Percentiles rank a stretch among this genome's conserved stretches.
Conservation (phyloP, 2,797 vertebrate species). For the Tapera naevia region DNA sequence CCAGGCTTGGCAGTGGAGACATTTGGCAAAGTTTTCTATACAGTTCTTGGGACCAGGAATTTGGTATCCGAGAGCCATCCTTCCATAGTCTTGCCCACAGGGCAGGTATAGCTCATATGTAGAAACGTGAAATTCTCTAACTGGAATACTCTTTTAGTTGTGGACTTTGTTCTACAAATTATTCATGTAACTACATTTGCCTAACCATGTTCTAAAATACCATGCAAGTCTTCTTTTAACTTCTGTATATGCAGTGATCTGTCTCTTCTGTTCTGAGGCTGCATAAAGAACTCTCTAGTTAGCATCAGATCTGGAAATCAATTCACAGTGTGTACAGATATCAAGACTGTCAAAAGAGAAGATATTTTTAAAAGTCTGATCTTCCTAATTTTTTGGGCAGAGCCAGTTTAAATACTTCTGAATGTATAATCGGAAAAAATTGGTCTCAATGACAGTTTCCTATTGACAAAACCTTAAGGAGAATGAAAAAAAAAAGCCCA, state of each 20-base stretch:
- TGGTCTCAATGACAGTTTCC: not conserved
- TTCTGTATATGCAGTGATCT: not conserved
- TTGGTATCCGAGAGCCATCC: not conserved
- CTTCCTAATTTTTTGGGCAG: conserved; percentile 1
- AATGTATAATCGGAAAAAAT: not conserved
- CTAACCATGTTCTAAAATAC: not conserved
- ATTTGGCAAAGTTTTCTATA: not conserved
- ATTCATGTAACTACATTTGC: not conserved
- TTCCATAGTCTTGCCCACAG: not conserved
- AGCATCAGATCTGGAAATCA: not conserved
- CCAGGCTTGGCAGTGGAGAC: not conserved
- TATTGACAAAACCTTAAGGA: not conserved
- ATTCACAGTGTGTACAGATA: not conserved
- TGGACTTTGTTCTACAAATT: not conserved
- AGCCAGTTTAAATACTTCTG: not conserved
- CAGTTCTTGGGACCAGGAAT: not conserved
- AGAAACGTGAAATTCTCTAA: not conserved
- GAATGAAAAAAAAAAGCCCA: not conserved
- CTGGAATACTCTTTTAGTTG: not conserved
- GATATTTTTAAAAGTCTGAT: conserved; percentile 21
- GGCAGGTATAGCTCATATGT: not conserved
- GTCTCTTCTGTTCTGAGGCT: not conserved
- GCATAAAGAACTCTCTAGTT: not conserved
- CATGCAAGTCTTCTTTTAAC: not conserved
- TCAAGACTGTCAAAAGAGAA: conserved; percentile 17